A percentile compares a stretch with the other conserved stretches of the same genome.
phyloP scores from a whole-genome alignment of 2,797 vertebrate genomes.

The Synanceia verrucosa region DNA sequence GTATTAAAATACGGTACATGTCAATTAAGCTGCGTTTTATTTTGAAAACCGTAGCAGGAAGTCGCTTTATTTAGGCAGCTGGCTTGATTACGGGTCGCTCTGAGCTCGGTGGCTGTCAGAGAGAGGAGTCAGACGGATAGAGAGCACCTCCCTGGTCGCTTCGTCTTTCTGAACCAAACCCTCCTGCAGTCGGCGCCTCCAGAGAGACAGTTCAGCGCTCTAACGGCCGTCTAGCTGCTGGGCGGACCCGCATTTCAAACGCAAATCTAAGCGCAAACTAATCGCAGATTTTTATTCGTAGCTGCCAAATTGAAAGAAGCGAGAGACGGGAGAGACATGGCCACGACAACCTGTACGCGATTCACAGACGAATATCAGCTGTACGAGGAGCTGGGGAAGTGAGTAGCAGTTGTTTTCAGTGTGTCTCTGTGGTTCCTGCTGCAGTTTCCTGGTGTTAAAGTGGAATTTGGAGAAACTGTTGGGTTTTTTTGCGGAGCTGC shows the following conservation, averaged over 20 bases:
- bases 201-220: conserved; percentile 37
- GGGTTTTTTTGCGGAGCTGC: conserved; percentile 11
- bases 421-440: neutral
- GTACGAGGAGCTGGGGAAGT: conserved; percentile 99
- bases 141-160: conserved; percentile 7
- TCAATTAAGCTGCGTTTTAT: conserved; percentile 40
- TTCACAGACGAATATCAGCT: conserved; percentile 99
- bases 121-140: conserved; percentile 19
- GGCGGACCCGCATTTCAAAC: conserved; percentile 43
- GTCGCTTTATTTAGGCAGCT: rapidly evolving
- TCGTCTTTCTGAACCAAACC: conserved; percentile 34
- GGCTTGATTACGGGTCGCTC: conserved; percentile 1
- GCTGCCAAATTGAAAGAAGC: conserved; percentile 32
- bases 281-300: conserved; percentile 11
- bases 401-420: conserved; percentile 58
- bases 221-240: conserved; percentile 53
- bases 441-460: rapidly evolving
- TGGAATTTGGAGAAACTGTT: neutral
- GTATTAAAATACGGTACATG: no score
- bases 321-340: conserved; percentile 84
- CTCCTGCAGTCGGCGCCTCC: conserved; percentile 40
- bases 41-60: conserved; percentile 26
- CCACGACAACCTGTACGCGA: conserved; percentile 95
- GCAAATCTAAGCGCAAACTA: neutral
- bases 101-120: conserved; percentile 53